Percentiles rank a stretch among this genome's conserved stretches.
Evolutionary conservation across 1,140 invertebrate species (phyloP).

Genomic region (Neodiprion virginianus): DNA sequence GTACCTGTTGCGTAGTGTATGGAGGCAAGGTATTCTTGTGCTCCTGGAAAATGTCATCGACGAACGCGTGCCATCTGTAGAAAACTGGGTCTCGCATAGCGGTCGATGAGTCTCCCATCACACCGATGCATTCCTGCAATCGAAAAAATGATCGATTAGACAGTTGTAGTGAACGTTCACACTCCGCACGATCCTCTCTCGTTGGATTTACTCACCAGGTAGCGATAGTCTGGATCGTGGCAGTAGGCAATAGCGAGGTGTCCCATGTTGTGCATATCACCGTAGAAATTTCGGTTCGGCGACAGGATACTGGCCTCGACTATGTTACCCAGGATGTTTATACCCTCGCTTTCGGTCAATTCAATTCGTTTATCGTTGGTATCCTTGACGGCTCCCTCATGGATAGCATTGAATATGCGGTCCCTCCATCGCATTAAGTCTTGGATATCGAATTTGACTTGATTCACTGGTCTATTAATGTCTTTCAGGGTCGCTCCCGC

Average conservation of each 20-base stretch:
- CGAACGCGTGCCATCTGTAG: slow-evolving; percentile 83
- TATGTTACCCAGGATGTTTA: slow-evolving; percentile 82
- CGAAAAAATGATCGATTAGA: slow-evolving; percentile 15
- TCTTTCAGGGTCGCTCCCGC: slow-evolving; percentile 67
- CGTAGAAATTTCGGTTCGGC: slow-evolving; percentile 73
- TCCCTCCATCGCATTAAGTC: slow-evolving; percentile 79
- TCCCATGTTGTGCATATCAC: slow-evolving; percentile 79
- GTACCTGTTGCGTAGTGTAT: slow-evolving; percentile 67
- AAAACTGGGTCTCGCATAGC: slow-evolving; percentile 86
- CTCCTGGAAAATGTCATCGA: slow-evolving; percentile 81
- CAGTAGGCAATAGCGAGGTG: slow-evolving; percentile 71
- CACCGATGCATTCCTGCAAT: slow-evolving; percentile 66
- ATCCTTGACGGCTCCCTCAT: slow-evolving; percentile 67
- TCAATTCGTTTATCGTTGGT: slow-evolving; percentile 60
- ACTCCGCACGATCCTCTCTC: background rate
- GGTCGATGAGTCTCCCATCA: slow-evolving; percentile 76
- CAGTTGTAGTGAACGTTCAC: background rate
- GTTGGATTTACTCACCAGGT: slow-evolving; percentile 62
- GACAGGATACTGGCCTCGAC: slow-evolving; percentile 76
- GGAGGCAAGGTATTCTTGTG: slow-evolving; percentile 74
- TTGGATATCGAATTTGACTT: slow-evolving; percentile 70
- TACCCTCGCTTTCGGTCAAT: slow-evolving; percentile 73
- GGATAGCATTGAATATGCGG: slow-evolving; percentile 77
- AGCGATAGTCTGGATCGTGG: slow-evolving; percentile 77
- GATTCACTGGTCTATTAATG: slow-evolving; percentile 71